These are phyloP conservation scores for Gymnarchus niloticus DNA, from an alignment of 2,113 vertebrate species.

Conservation along the genomic window DNA sequence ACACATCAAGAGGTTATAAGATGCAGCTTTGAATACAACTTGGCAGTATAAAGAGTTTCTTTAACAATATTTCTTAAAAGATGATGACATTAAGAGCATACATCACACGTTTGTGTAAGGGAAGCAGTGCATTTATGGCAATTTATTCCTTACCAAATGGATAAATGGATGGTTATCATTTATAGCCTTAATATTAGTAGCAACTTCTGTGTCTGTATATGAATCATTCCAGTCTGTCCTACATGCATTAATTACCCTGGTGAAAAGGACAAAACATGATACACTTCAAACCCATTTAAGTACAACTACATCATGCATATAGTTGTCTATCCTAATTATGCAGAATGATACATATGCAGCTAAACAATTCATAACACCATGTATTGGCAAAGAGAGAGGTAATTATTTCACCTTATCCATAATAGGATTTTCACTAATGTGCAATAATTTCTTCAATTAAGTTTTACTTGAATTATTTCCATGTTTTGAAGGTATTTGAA, in stretches of 20 bases:
- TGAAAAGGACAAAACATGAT: not conserved
- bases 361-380: no score
- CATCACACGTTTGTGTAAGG: not conserved
- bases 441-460: no score
- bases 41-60: not conserved
- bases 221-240: not conserved
- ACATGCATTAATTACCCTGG: not conserved
- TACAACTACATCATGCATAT: not conserved
- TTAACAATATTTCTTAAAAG: not conserved
- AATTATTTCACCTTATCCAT: no score
- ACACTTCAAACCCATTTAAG: not conserved
- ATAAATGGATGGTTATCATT: no score
- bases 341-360: no score
- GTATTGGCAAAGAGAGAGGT: no score
- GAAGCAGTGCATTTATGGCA: not conserved
- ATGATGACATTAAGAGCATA: no score
- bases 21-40: not conserved
- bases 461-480: no score
- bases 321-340: no score
- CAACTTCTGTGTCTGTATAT: not conserved
- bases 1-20: not conserved
- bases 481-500: no score
- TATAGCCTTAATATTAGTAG: no score
- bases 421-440: no score
- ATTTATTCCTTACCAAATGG: not conserved